Evolutionary conservation across 2,113 vertebrate species (phyloP).

Genomic region (Coregonus clupeaformis): DNA sequence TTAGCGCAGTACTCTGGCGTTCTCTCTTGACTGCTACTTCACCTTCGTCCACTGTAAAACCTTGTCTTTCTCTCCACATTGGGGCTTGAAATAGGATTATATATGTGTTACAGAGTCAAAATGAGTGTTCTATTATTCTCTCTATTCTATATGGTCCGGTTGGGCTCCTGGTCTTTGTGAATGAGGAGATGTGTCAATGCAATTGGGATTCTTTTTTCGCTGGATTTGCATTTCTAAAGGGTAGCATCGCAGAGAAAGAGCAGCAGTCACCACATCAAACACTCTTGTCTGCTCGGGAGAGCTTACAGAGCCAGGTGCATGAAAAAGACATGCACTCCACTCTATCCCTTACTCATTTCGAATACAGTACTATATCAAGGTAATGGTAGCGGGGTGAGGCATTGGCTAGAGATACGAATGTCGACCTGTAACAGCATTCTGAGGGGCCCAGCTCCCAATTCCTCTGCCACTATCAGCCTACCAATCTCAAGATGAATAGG

Average conservation of each 20-base stretch:
- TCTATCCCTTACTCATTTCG: slow-evolving; percentile 20
- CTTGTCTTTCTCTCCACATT: slow-evolving; percentile 84
- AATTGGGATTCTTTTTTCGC: slow-evolving; percentile 60
- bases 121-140: slow-evolving; percentile 31
- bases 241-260: slow-evolving; percentile 5
- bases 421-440: slow-evolving; percentile 17
- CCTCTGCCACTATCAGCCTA: neutral
- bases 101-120: slow-evolving; percentile 39
- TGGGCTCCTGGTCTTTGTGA: slow-evolving; percentile 71
- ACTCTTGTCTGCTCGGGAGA: neutral
- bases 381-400: slow-evolving; percentile 29
- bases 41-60: slow-evolving; percentile 67
- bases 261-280: no score
- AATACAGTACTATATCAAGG: slow-evolving; percentile 33
- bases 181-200: slow-evolving; percentile 73
- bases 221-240: slow-evolving; percentile 17
- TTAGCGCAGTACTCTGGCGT: slow-evolving; percentile 79
- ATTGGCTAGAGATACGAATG: slow-evolving; percentile 36
- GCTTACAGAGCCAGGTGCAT: slow-evolving; percentile 8
- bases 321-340: neutral
- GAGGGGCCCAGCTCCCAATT: no score
- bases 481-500: neutral
- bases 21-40: slow-evolving; percentile 79
- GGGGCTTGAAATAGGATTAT: slow-evolving; percentile 89
- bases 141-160: slow-evolving; percentile 61